A percentile compares a stretch with the other conserved stretches of the same genome.
Evolutionary conservation across 2,888 invertebrate species (phyloP).

Genomic region (Drosophila formosana): DNA sequence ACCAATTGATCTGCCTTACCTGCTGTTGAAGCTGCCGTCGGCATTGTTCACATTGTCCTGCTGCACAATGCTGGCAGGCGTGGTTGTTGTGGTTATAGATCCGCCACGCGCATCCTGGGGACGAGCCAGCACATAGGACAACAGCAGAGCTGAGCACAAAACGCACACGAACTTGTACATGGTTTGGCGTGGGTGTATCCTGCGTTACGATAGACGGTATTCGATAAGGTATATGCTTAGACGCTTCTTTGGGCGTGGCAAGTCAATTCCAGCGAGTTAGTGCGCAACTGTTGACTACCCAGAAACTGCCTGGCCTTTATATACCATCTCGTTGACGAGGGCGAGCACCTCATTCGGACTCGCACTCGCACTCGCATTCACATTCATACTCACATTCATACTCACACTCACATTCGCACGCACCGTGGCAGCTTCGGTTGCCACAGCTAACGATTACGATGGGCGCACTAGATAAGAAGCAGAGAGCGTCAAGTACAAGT

Average conservation of each 20-base stretch:
- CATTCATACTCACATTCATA: background rate
- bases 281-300: constrained; percentile 67
- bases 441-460: constrained; percentile 67
- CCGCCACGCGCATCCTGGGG: constrained; percentile 74
- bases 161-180: constrained; percentile 78
- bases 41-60: constrained; percentile 85
- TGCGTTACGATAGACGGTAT: background rate
- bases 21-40: constrained; percentile 86
- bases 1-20: constrained; percentile 70
- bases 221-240: background rate
- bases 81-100: constrained; percentile 71
- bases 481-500: constrained; percentile 67
- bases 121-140: constrained; percentile 75
- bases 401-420: background rate
- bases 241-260: constrained; percentile 36
- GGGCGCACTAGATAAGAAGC: constrained; percentile 82
- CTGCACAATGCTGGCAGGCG: constrained; percentile 86
- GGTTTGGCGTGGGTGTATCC: constrained; percentile 19
- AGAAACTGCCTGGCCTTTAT: constrained; percentile 59
- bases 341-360: constrained; percentile 58
- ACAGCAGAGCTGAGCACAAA: constrained; percentile 72
- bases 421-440: constrained; percentile 41
- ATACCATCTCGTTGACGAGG: constrained; percentile 61
- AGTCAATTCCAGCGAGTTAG: constrained; percentile 59
- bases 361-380: constrained; percentile 30